Base-by-base conservation (phyloP, 2,888 invertebrate genomes). In the Limnephilus lunatus region DNA sequence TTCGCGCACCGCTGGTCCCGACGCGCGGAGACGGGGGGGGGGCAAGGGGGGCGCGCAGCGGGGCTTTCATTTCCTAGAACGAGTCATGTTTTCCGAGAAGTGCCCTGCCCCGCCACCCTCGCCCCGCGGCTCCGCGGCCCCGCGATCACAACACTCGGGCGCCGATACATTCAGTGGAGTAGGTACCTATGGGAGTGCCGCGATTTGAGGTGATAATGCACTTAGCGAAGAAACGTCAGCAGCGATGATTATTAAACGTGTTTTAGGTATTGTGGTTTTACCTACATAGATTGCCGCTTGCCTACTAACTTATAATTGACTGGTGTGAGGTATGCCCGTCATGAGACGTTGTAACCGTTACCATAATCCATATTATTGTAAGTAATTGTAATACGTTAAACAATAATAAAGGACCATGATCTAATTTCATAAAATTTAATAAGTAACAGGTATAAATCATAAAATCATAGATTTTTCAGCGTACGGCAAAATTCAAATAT, bases 1-100 rank as follows among this genome's bases (percentile, higher is more conserved):
- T 68, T 68, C 68, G 86, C 19, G 44, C 48, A 86, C 86, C 85
- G 85, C 90, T 86, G 68, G 90, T 31, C 35, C 19, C 35, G 39
- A n/a, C 35, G 82, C n/a, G 81, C 81, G 19, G 87, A 89, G 88
- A 81, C 7, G 14, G 89, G 35, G 14, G 85, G 30, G 85, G 53
- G 30, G 87, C 95, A 95, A 95, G 95, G 95, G 95, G 94, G 95
- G 95, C 95, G 95, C 95, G 95, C 95, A 53, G 91, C 93, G 90
- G 91, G 89, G 92, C 89, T 95, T 95, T 95, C 95, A 95, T 96
- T 93, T 96, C 96, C 95, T 95, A 96, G 96, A 96, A 96, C 96
- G 96, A 96, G 95, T 96, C 96, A 96, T 95, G 95, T 95, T 95
- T 96, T 96, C 96, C 95, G 94, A 96, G 96, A 96, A 96, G 80